A percentile compares a stretch with the other conserved stretches of the same genome.
Evolutionary conservation across 2,113 vertebrate species (phyloP).

Genomic region (Thomomys bottae): DNA sequence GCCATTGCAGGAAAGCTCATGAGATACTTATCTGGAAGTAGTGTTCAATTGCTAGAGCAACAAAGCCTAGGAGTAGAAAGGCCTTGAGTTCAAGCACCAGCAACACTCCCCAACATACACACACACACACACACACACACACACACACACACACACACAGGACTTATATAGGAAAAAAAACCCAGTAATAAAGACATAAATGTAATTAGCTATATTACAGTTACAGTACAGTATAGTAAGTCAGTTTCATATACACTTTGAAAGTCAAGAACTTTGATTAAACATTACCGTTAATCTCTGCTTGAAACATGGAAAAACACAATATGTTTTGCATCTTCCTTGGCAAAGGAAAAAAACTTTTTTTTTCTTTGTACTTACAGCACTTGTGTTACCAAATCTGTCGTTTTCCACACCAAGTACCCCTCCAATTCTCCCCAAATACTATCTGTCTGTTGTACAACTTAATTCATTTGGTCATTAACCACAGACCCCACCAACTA

Average conservation of each 20-base stretch:
- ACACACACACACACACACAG: too few relatives aligned
- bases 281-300: background rate
- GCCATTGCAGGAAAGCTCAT: too few relatives aligned
- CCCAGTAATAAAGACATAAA: slow-evolving; percentile 5
- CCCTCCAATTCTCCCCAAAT: background rate
- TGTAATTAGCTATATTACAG: background rate
- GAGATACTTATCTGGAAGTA: too few relatives aligned
- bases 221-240: background rate
- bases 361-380: background rate
- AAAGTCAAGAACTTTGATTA: background rate
- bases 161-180: background rate
- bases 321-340: background rate
- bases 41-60: too few relatives aligned
- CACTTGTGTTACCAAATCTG: background rate
- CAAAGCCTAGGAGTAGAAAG: too few relatives aligned
- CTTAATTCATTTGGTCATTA: background rate
- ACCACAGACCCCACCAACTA: background rate
- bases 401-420: background rate
- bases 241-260: background rate
- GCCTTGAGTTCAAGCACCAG: too few relatives aligned
- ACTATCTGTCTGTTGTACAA: background rate
- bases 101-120: too few relatives aligned
- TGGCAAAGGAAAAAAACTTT: background rate
- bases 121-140: too few relatives aligned
- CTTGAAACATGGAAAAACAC: background rate